Evolutionary conservation across 2,797 vertebrate genomes (phyloP), one percentile per base, ranked within the genome.

Genomic region (Coregonus suidteri): DNA sequence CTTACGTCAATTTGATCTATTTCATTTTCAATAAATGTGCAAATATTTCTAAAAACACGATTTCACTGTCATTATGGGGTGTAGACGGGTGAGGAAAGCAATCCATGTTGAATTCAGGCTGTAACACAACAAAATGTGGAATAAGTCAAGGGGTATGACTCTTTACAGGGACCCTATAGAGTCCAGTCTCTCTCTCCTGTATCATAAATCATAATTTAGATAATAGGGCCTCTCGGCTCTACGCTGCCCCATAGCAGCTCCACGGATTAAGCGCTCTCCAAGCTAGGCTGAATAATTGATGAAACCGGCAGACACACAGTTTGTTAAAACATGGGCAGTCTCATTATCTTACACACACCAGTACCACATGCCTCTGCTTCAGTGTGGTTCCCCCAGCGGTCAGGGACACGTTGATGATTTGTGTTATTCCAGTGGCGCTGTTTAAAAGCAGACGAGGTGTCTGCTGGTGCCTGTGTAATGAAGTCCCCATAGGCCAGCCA

Each of bases 151-250:
- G 3, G 31, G 31, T 34, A 34, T 34, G 31, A 34, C 2, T 34
- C 31, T 34, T 34, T 34, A 34, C 31, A 34, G 31, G 31, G 31
- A 34, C 31, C 31, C 31, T 34, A 34, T 34, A 34, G 31, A 34
- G 31, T 34, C 31, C 31, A 34, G 31, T 34, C 31, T 34, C 31
- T 34, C 31, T 34, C 31, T 11, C 65, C 65, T 67, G 30, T 30
- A 34, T 66, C 73, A 75, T 75, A 75, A 75, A 75, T 75, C 73
- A 75, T 75, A 37, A 51, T 75, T 53, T 75, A 54, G 53, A 51
- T 34, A 35, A 11, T 53, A 7, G 52, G 51, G 52, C 52, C 52
- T 53, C 52, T 35, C 73, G 16, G 31, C 31, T 34, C 31, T 0
- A 34, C 31, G 3, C 31, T 34, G 31, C 31, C 31, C 31, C 3